Base-by-base conservation (phyloP, 2,113 vertebrate genomes). In the Daubentonia madagascariensis region DNA sequence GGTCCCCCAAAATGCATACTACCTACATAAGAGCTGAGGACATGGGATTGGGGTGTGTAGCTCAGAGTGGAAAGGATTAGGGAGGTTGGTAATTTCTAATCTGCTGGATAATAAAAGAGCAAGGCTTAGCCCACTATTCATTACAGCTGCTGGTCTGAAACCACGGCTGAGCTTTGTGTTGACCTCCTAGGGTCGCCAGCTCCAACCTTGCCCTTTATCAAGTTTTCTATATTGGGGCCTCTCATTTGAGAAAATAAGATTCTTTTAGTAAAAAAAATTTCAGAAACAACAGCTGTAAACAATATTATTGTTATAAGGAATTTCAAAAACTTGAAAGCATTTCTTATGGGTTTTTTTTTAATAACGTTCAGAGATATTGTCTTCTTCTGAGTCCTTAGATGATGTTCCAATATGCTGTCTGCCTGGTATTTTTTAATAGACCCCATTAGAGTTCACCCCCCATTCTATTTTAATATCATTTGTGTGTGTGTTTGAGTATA, bases 261-360 rank as follows among this genome's bases (percentile, higher is more conserved):
- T 91, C n/a, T 91, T 81, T 91, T n/a, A 18, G 67, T 94, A 40
- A 78, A 85, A 91, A 78, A 65, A 40, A 14, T 40, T 63, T 94
- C 90, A 88, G 89, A 97, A 96, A 84, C 9, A 97, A 93, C 83
- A 98, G 93, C 91, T 97, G 57, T 96, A 97, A 97, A 97, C 72
- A 96, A 94, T 96, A 96, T 96, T 52, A 80, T 86, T 88, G 67
- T 83, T 93, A 63, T 54, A 96, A 95, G 79, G 95, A 94, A 89
- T 92, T 97, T 91, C 37, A 89, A 54, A 89, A 97, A 86, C 95
- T 98, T 95, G 86, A 93, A 97, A 96, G 89, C 72, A 79, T 96
- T 92, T 97, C 88, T 96, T 93, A 81, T 3, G 86, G 73, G 68
- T 83, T 87, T 95, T 93, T 93, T 73, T 96, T 94, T 97, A 91